Base-by-base conservation (phyloP, 64 coral and sea anemone genomes). In the Cladopsammia gracilis region DNA sequence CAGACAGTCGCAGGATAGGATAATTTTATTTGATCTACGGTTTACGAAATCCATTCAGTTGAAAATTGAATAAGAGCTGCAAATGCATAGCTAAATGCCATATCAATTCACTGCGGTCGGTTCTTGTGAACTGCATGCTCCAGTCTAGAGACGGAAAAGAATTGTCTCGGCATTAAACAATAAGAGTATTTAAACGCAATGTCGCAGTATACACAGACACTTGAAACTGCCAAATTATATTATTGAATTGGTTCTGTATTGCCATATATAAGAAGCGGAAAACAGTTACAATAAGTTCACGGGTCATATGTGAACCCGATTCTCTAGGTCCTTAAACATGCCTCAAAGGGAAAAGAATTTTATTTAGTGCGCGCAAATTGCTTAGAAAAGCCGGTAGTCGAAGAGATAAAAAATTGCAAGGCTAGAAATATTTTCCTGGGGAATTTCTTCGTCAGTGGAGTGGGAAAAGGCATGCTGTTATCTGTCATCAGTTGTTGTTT, bases 401-500 rank as follows among this genome's bases (percentile, higher is more conserved):
- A 34, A 80, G n/a, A 15, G 5, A 3, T 16, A 80, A 44, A 44
- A 19, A 13, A 4, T 3, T 51, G 51, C 56, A 56, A 78, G 42
- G 56, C 23, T 44, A 23, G 23, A 58, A 58, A 58, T 58, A 53
- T 64, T 48, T 9, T 42, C 15, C 26, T 47, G 80, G 44, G 20
- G 16, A 44, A 84, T 84, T 84, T 84, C 46, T 64, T 24, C 18
- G 14, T n/a, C 16, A 46, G 59, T 65, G 79, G 19, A 45, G 79
- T 83, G 79, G 43, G 13, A 13, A 84, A 50, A 50, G 25, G 43
- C 80, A 84, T 13, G 80, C 80, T 84, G 80, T 67, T 67, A 84
- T 50, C 80, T 84, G 61, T 84, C 80, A 84, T n/a, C 61, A 22
- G 47, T 50, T 67, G 80, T 67, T 84, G 80, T 84, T 49, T 67